Evolutionary conservation across 2,797 vertebrate genomes (phyloP), one percentile per base, ranked within the genome.

Genomic region (Rhinatrema bivittatum): DNA sequence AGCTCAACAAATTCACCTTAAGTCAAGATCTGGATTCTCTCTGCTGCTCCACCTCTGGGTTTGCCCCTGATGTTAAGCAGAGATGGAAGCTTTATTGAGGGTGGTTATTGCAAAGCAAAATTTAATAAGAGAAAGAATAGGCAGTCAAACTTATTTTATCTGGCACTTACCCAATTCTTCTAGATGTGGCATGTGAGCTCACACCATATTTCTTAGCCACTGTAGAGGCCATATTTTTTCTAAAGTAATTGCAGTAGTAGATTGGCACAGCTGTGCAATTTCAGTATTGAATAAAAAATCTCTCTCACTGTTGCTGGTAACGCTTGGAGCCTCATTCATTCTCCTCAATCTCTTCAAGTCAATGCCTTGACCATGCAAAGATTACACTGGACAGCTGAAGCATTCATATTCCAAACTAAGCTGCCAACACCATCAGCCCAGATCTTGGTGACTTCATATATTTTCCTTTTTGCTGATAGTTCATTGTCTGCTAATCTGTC

Each of bases 401-500:
- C 17, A 37, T 3, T 11, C 26, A 23, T 6, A 10, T 47, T 25
- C 37, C 40, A 18, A 24, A 57, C 18, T 29, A 24, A 2, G 30
- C 25, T 30, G 45, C 52, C 42, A 51, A 46, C 15, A 30, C 39
- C 36, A 45, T 37, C 34, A 39, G 15, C 6, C 17, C 1, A 0
- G 25, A 7, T 46, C 37, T 36, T 47, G 25, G 17, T 33, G 50
- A 50, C 4, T 36, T 54, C 40, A 11, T 16, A 32, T 29, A 21
- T 22, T 10, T 18, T 15, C 26, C 60, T 52, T 51, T n/a, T n/a
- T n/a, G 50, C 2, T 48, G 43, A 60, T 50, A 38, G 39, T 46
- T 53, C 21, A 66, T 60, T 61, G 4, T 29, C 65, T n/a, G n/a
- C n/a, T n/a, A n/a, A n/a, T n/a, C n/a, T 36, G 58, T 48, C 57